These are phyloP conservation scores for Acutogordius australiensis DNA, from an alignment of 2,888 invertebrate genomes.

Conservation along the genomic window DNA sequence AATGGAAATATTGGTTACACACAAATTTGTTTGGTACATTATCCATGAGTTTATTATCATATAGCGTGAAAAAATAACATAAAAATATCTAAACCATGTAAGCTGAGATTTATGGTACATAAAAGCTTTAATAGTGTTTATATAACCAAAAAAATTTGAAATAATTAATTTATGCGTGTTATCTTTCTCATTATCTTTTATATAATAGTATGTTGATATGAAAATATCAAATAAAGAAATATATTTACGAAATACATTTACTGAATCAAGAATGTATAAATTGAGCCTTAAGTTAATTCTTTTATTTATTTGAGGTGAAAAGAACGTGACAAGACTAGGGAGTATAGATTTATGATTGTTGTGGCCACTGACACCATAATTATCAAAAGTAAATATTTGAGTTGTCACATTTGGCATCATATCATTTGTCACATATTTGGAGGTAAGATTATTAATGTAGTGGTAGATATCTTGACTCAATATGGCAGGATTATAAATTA, in stretches of 20 bases:
- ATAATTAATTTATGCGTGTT: slow-evolving; percentile 15
- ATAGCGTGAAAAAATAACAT: slow-evolving; percentile 58
- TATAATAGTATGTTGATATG: slow-evolving; percentile 18
- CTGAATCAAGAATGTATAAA: slow-evolving; percentile 19
- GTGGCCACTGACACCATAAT: slow-evolving; percentile 65
- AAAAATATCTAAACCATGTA: slow-evolving; percentile 64
- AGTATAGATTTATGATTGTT: slow-evolving; percentile 37
- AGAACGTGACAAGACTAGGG: not conserved
- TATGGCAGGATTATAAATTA: not conserved
- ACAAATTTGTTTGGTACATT: too few relatives aligned
- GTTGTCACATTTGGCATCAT: not conserved
- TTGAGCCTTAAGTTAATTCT: slow-evolving; percentile 14
- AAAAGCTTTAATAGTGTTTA: slow-evolving; percentile 34
- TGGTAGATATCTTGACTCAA: not conserved
- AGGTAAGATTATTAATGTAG: not conserved
- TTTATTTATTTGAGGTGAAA: not conserved
- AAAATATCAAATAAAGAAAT: slow-evolving; percentile 22
- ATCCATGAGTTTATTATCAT: slow-evolving; percentile 56
- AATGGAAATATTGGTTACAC: too few relatives aligned
- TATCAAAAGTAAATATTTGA: slow-evolving; percentile 58
- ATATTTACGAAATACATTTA: slow-evolving; percentile 23
- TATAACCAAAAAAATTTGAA: slow-evolving; percentile 13
- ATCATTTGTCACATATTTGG: not conserved
- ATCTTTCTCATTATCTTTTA: slow-evolving; percentile 19
- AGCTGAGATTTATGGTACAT: slow-evolving; percentile 43